phyloP scores from a whole-genome alignment of 1,140 invertebrate species.

The Metopolophium dirhodum region DNA sequence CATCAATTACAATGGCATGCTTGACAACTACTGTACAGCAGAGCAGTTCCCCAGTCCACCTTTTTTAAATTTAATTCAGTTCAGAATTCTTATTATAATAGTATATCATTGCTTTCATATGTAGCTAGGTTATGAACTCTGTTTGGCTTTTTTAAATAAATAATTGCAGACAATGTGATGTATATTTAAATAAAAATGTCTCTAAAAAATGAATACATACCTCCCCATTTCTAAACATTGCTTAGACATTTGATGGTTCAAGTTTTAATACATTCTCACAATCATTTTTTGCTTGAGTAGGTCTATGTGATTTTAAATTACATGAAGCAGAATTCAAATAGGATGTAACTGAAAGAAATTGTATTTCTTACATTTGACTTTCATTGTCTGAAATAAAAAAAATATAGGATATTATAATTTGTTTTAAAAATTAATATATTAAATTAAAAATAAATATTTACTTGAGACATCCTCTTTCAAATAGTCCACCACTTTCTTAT shows the following conservation, averaged over 20 bases:
- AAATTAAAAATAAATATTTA: neutral
- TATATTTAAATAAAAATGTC: neutral
- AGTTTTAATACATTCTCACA: slow-evolving; percentile 77
- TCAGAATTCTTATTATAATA: no score
- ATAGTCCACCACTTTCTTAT: slow-evolving; percentile 75
- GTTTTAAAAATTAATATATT: neutral
- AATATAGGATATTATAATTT: neutral
- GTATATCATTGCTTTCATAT: no score
- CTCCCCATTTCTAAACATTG: slow-evolving; percentile 85
- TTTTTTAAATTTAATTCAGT: no score
- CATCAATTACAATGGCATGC: no score
- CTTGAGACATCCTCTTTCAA: slow-evolving; percentile 65
- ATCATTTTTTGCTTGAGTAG: slow-evolving; percentile 74
- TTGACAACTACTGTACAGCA: no score
- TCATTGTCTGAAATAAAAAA: slow-evolving; percentile 62
- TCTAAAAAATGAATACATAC: slow-evolving; percentile 62
- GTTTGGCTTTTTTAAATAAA: no score
- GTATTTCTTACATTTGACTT: slow-evolving; percentile 66
- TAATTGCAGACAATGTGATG: no score
- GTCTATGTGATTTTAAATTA: slow-evolving; percentile 78
- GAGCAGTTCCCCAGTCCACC: no score
- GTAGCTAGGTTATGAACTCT: no score
- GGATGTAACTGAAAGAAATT: slow-evolving; percentile 73
- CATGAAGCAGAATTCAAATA: slow-evolving; percentile 87
- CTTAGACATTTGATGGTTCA: slow-evolving; percentile 86